phyloP scores from a whole-genome alignment of 30 jellyfish, hydroid and myxozoan species.

The Aurelia aurita region DNA sequence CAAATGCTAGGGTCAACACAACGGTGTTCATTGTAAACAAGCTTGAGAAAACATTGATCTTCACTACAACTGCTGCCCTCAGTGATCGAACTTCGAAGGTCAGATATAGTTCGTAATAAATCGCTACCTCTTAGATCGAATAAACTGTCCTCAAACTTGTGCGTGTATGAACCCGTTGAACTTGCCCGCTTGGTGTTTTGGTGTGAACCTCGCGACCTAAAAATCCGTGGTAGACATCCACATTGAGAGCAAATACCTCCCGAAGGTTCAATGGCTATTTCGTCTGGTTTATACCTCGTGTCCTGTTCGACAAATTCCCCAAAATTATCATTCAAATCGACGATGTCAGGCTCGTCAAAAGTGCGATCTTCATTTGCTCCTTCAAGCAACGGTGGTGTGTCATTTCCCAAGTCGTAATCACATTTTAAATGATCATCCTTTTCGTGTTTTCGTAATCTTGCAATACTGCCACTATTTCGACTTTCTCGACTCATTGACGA shows the following conservation, averaged over 20 bases:
- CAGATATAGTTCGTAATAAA: conserved; percentile 54
- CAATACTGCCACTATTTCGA: conserved; percentile 1
- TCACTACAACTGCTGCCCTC: conserved; percentile 54
- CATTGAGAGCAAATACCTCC: conserved; percentile 49
- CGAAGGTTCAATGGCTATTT: conserved; percentile 29
- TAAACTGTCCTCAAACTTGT: conserved; percentile 48
- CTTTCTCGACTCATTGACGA: conserved; percentile 24
- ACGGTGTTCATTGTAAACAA: conserved; percentile 76
- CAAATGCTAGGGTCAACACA: conserved; percentile 82
- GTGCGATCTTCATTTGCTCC: conserved; percentile 25
- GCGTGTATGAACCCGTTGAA: conserved; percentile 33
- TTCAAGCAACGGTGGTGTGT: conserved; percentile 21
- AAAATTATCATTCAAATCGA: conserved; percentile 38
- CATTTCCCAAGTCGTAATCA: conserved; percentile 19
- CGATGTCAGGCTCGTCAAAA: conserved; percentile 38
- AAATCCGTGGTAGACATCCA: conserved; percentile 65
- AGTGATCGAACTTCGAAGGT: conserved; percentile 51
- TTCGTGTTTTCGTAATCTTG: background rate
- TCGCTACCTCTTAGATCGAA: conserved; percentile 60
- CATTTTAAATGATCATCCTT: conserved; percentile 1
- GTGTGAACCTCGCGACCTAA: conserved; percentile 35
- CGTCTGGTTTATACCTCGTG: conserved; percentile 36
- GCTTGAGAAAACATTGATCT: conserved; percentile 79
- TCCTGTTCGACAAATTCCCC: conserved; percentile 42
- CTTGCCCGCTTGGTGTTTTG: background rate